Base-by-base conservation (phyloP, 2,797 vertebrate genomes). In the Betta splendens region DNA sequence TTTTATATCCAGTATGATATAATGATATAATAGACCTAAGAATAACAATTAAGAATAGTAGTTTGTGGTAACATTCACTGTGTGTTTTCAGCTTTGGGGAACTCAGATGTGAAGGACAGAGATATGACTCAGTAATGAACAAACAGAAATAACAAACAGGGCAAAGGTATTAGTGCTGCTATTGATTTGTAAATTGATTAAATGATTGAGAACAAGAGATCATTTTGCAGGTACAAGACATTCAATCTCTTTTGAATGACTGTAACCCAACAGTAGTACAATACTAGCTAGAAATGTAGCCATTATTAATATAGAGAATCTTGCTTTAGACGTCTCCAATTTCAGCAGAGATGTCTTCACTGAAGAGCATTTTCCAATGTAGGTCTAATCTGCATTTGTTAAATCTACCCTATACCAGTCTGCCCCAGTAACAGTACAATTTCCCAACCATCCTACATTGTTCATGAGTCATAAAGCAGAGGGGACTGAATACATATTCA, bases 161-260 rank as follows among this genome's bases (percentile, higher is more conserved):
- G 64, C 77, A 69, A 76, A 64, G 56, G 77, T 80, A 81, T 83
- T 72, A 66, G 63, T 69, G 69, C 23, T 21, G 48, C 42, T 79
- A 88, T 88, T 81, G 88, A 90, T 88, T 81, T 33, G 62, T 71
- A 45, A 52, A 67, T 74, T 84, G 81, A 85, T 84, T 75, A 77
- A 68, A 56, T 53, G 68, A 58, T 77, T 77, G 79, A 77, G 64
- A 76, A 84, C 71, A 64, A 79, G 60, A 68, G 75, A 79, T 86
- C 70, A 57, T 86, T 86, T 81, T 65, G 63, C 76, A 64, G 57
- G 55, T 59, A 72, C 75, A 81, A 63, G 68, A 63, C 37, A 69
- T 60, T 64, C 54, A 26, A 32, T 74, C 54, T 65, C 23, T 53
- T 75, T 60, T 69, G 52, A 21, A 58, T 66, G 39, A 6, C 51